These are phyloP conservation scores for Actias luna DNA, from an alignment of 2,888 invertebrate species.

Conservation along the genomic window DNA sequence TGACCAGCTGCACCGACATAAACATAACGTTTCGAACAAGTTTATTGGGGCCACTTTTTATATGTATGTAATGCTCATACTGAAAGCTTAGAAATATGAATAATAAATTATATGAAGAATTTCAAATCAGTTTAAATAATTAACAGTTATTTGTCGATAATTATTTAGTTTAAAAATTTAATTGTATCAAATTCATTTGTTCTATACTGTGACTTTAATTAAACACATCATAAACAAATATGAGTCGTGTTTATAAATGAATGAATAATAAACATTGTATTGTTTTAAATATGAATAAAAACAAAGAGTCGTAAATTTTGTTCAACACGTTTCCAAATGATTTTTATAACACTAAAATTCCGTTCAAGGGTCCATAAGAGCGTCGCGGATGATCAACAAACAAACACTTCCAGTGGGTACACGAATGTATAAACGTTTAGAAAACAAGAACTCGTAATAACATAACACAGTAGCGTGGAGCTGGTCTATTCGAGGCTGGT, in stretches of 20 bases:
- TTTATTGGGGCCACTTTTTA: constrained; percentile 37
- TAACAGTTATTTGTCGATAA: not conserved
- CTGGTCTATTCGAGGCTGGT: constrained; percentile 20
- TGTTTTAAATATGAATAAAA: constrained; percentile 41
- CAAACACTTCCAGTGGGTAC: constrained; percentile 41
- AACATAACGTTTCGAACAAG: constrained; percentile 44
- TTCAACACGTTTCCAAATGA: constrained; percentile 56
- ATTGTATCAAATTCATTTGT: not conserved
- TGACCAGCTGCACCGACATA: constrained; percentile 50
- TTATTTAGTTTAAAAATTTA: not conserved
- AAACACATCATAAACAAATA: constrained; percentile 17
- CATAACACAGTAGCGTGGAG: constrained; percentile 12
- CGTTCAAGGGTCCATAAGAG: constrained; percentile 12
- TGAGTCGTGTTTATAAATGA: constrained; percentile 40
- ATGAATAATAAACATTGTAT: constrained; percentile 37
- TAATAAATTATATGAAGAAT: not conserved
- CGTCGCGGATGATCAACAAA: constrained; percentile 23
- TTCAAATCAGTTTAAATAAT: not conserved
- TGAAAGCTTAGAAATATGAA: not conserved
- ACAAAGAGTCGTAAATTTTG: constrained; percentile 37
- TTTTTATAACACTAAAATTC: constrained; percentile 30
- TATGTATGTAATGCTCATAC: not conserved
- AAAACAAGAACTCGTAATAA: constrained; percentile 20
- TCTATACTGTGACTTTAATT: constrained; percentile 10
- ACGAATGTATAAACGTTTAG: constrained; percentile 25